phyloP scores from a whole-genome alignment of 2,888 invertebrate genomes.

The Pammene fasciana region DNA sequence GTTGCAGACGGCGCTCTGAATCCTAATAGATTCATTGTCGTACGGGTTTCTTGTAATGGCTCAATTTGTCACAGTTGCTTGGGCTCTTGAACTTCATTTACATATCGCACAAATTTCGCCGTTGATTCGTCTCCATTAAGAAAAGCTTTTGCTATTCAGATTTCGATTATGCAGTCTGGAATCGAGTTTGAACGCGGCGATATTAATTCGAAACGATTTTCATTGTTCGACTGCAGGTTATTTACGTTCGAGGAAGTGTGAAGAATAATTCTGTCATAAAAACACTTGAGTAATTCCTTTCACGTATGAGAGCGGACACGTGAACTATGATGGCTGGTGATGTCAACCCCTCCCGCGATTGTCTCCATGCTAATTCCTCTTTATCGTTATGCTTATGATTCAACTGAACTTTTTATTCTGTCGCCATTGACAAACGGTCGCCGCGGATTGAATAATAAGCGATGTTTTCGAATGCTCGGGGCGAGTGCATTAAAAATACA shows the following conservation, averaged over 20 bases:
- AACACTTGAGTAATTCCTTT: conserved; percentile 54
- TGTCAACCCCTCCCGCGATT: conserved; percentile 65
- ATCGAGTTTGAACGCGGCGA: conserved; percentile 31
- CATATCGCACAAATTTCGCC: conserved; percentile 38
- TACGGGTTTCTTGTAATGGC: conserved; percentile 54
- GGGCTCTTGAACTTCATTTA: conserved; percentile 40
- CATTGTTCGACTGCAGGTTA: conserved; percentile 29
- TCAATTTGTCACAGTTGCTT: conserved; percentile 55
- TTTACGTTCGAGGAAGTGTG: conserved; percentile 35
- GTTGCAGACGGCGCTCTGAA: conserved; percentile 58
- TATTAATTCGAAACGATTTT: conserved; percentile 37
- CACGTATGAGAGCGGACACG: conserved; percentile 74
- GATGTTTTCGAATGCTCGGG: conserved; percentile 50
- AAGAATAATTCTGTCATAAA: conserved; percentile 43
- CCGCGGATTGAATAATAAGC: conserved; percentile 69
- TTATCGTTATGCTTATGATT: conserved; percentile 54
- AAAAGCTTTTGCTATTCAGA: conserved; percentile 27
- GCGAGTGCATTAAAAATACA: conserved; percentile 54
- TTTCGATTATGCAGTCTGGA: conserved; percentile 37
- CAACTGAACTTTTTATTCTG: conserved; percentile 57
- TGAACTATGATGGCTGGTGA: conserved; percentile 66
- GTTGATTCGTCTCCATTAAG: conserved; percentile 29
- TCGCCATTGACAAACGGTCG: conserved; percentile 63
- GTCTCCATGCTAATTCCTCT: conserved; percentile 69
- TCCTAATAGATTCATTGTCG: conserved; percentile 72